phyloP scores from a whole-genome alignment of 2,888 invertebrate species.

The Diloba caeruleocephala region DNA sequence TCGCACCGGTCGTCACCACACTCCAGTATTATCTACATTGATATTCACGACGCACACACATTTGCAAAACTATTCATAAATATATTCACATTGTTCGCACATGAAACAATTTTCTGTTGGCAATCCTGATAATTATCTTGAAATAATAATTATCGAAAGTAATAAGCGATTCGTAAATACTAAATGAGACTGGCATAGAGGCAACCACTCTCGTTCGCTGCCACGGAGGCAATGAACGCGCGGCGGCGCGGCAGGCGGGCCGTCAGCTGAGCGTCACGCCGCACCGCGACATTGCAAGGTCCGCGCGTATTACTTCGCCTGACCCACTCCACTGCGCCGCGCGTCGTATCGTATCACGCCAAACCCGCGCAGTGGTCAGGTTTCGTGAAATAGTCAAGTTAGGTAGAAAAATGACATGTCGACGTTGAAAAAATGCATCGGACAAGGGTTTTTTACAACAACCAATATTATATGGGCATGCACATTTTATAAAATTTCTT shows the following conservation, averaged over 20 bases:
- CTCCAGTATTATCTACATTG: conserved; percentile 77
- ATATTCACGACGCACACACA: conserved; percentile 82
- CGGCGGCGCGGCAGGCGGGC: conserved; percentile 73
- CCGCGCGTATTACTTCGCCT: conserved; percentile 84
- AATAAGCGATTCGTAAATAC: conserved; percentile 55
- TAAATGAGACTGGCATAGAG: conserved; percentile 65
- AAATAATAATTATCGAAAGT: conserved; percentile 48
- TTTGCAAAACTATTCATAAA: conserved; percentile 60
- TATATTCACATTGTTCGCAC: conserved; percentile 52
- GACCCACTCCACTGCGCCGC: conserved; percentile 86
- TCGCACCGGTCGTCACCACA: conserved; percentile 88
- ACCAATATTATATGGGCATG: no score
- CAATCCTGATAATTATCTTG: conserved; percentile 31
- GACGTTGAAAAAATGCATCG: no score
- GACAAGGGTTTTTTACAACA: no score
- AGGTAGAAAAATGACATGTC: no score
- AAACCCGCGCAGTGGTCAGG: conserved; percentile 55
- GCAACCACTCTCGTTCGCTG: conserved; percentile 86
- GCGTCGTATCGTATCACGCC: conserved; percentile 50
- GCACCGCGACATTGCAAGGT: conserved; percentile 90
- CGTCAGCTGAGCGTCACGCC: conserved; percentile 89
- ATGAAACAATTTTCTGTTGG: conserved; percentile 35
- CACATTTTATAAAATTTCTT: no score
- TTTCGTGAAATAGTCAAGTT: no score
- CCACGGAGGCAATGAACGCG: conserved; percentile 92